phyloP scores from a whole-genome alignment of 2,888 invertebrate species.

The Acrocyrtus sp. region DNA sequence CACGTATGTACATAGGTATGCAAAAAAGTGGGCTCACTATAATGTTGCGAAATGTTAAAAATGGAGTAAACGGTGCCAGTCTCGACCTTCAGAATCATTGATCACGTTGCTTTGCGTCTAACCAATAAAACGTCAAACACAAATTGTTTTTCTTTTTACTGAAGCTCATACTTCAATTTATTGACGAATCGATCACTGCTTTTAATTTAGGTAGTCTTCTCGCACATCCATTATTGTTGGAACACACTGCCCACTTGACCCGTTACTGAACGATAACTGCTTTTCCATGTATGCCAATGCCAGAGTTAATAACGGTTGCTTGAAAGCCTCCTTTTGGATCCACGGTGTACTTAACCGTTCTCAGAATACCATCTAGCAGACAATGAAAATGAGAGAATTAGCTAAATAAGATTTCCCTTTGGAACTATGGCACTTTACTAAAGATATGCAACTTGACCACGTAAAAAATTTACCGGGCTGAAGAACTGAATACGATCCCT shows the following conservation, averaged over 20 bases:
- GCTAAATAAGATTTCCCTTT: not conserved
- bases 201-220: not conserved
- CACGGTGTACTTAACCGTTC: slow-evolving; percentile 23
- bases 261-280: not conserved
- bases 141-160: not conserved
- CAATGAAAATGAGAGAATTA: not conserved
- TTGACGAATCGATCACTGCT: not conserved
- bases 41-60: too few relatives aligned
- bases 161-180: too few relatives aligned
- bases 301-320: slow-evolving; percentile 24
- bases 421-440: not conserved
- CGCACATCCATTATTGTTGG: not conserved
- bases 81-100: too few relatives aligned
- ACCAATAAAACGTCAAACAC: not conserved
- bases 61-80: too few relatives aligned
- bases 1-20: too few relatives aligned
- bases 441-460: not conserved
- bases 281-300: slow-evolving; percentile 9
- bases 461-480: slow-evolving; percentile 16
- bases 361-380: slow-evolving; percentile 14
- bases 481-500: slow-evolving; percentile 19
- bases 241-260: not conserved
- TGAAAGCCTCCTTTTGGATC: slow-evolving; percentile 24
- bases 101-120: not conserved
- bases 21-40: too few relatives aligned